Evolutionary conservation across 2,113 vertebrate genomes (phyloP).

Genomic region (Rissa tridactyla): DNA sequence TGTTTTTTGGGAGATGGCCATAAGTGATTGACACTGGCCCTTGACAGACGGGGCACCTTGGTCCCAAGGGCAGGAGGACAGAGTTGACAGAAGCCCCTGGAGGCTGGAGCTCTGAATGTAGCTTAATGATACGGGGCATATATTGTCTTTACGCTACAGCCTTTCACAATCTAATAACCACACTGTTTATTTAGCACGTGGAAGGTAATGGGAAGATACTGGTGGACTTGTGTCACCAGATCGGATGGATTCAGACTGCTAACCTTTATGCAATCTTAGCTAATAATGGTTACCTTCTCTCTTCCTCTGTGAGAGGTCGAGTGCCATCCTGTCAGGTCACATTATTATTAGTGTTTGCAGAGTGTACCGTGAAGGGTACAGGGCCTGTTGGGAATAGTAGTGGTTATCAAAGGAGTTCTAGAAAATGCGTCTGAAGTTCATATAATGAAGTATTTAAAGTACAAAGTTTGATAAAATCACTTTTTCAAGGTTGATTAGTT

Average conservation of each 20-base stretch:
- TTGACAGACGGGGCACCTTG: not conserved
- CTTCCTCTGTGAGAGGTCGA: not conserved
- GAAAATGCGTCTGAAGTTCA: not conserved
- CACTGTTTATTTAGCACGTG: not conserved
- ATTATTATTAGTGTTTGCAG: not conserved
- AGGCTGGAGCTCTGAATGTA: not conserved
- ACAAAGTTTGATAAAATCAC: not conserved
- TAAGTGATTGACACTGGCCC: not conserved
- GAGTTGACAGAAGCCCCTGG: not conserved
- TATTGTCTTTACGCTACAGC: not conserved
- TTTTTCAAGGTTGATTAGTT: not conserved
- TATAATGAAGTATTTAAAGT: not conserved
- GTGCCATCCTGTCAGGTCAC: not conserved
- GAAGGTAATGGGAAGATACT: not conserved
- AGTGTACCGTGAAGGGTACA: not conserved
- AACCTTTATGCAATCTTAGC: not conserved
- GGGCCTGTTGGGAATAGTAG: not conserved
- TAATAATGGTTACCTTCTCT: not conserved
- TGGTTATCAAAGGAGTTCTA: not conserved
- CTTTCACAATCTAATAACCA: not conserved
- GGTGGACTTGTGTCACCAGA: not conserved
- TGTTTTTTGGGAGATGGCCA: not conserved
- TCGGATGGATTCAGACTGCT: not conserved
- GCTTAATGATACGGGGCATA: not conserved
- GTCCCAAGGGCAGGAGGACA: not conserved